These are phyloP conservation scores for Apogon talboti DNA, from an alignment of 2,797 vertebrate species.

Conservation along the genomic window DNA sequence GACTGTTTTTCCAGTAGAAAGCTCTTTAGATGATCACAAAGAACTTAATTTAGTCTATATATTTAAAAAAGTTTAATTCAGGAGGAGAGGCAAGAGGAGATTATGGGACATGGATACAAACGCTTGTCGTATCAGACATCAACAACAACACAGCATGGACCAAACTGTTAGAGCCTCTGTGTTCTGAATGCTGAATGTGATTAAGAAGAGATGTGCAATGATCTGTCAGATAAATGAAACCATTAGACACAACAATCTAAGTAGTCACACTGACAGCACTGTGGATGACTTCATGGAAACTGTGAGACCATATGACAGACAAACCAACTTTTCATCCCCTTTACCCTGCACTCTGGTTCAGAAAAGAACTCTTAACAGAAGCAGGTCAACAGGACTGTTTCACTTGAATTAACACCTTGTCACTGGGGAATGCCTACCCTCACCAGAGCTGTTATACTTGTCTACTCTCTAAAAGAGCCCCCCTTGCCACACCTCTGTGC, in stretches of 20 bases:
- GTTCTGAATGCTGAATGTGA: neutral
- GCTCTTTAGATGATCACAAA: no score
- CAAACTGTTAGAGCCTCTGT: neutral
- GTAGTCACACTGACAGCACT: conserved; percentile 8
- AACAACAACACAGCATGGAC: neutral
- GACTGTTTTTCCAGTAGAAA: no score
- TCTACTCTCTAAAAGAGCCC: conserved; percentile 19
- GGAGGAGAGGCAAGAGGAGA: no score
- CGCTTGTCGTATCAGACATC: neutral
- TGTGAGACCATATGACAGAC: conserved; percentile 9
- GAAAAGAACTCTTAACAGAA: conserved; percentile 23
- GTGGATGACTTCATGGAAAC: conserved; percentile 34
- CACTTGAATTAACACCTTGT: conserved; percentile 56
- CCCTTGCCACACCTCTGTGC: neutral
- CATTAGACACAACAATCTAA: neutral
- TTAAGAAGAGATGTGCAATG: conserved; percentile 1
- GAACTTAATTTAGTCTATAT: no score
- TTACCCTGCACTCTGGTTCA: conserved; percentile 21
- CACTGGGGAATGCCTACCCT: conserved; percentile 38
- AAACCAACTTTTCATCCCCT: conserved; percentile 30
- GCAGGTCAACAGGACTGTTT: conserved; percentile 37
- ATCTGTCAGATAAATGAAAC: conserved; percentile 1
- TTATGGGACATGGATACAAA: no score
- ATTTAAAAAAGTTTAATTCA: no score
- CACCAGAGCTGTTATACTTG: conserved; percentile 16